These are phyloP conservation scores for Atopsyche davidsoni DNA, from an alignment of 1,140 invertebrate genomes.

Conservation along the genomic window DNA sequence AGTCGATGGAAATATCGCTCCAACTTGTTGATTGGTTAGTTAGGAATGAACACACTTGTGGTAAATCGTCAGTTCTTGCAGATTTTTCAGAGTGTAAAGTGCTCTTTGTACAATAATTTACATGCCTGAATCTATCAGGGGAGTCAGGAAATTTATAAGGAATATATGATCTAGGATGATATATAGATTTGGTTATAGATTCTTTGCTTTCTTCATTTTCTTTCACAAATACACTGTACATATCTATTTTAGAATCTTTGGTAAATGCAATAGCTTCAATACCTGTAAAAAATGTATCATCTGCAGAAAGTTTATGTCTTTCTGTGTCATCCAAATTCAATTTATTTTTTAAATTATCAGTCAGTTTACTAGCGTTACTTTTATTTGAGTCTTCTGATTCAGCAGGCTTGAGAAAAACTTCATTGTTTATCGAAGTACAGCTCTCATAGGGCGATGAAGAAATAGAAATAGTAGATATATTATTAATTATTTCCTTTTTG, in stretches of 20 bases:
- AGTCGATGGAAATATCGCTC: constrained; percentile 13
- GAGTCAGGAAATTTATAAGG: constrained; percentile 41
- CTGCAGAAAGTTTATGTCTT: constrained; percentile 14
- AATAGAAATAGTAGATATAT: too few species aligned
- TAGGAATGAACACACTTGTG: too few species aligned
- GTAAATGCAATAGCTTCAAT: constrained; percentile 37
- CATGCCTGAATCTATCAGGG: constrained; percentile 38
- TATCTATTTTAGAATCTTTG: constrained; percentile 28
- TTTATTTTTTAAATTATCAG: too few species aligned
- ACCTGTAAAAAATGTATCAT: constrained; percentile 38
- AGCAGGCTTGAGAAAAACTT: neutral
- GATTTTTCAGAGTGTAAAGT: constrained; percentile 31
- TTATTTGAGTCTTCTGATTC: neutral
- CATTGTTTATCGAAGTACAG: constrained; percentile 12
- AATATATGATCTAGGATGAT: neutral
- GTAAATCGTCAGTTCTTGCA: too few species aligned
- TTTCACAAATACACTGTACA: constrained; percentile 21
- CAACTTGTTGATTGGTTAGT: constrained; percentile 9
- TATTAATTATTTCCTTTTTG: constrained; percentile 1
- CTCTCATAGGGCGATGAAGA: constrained; percentile 14
- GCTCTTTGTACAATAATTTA: constrained; percentile 39
- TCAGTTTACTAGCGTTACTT: neutral
- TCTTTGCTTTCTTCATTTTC: constrained; percentile 5
- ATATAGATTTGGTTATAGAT: neutral
- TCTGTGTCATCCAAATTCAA: constrained; percentile 1